Conservation (phyloP, 2,888 invertebrate species). For the Nephrocerus scutellatus region DNA sequence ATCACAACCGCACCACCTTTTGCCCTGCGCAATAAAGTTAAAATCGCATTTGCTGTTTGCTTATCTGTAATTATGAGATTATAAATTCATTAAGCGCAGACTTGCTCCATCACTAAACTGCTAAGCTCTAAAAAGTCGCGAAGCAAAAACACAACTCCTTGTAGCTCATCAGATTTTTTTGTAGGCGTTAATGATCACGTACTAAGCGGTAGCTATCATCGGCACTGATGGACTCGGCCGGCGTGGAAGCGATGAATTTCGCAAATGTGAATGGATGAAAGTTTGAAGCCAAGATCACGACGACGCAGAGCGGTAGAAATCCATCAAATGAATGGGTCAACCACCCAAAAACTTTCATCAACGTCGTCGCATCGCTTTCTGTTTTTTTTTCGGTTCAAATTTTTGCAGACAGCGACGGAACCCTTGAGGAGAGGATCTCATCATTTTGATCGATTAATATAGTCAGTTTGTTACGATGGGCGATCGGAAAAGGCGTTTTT, state of each 20-base stretch:
- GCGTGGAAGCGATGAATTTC: too few species aligned
- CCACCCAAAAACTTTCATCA: constrained; percentile 25
- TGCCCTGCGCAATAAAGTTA: too few species aligned
- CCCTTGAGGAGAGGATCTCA: constrained; percentile 28
- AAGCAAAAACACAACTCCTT: too few species aligned
- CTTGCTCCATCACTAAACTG: constrained; percentile 19
- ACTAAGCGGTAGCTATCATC: constrained; percentile 29
- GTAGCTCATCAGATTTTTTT: too few species aligned
- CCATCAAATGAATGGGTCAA: constrained; percentile 25
- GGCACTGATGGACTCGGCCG: too few species aligned
- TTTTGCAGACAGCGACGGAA: constrained; percentile 17
- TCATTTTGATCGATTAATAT: constrained; percentile 23
- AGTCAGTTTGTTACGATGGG: constrained; percentile 7
- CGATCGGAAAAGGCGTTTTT: neutral
- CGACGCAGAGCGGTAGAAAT: constrained; percentile 25
- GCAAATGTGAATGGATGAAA: constrained; percentile 20
- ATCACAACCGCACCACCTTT: too few species aligned
- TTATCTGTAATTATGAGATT: constrained; percentile 24
- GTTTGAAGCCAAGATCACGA: constrained; percentile 28
- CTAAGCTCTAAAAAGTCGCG: too few species aligned
- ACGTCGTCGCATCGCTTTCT: constrained; percentile 7
- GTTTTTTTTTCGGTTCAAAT: constrained; percentile 1
- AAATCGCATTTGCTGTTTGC: constrained; percentile 18
- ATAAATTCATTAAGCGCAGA: constrained; percentile 25
- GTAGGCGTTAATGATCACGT: constrained; percentile 28